A percentile compares a stretch with the other conserved stretches of the same genome.
These are phyloP conservation scores for Tarsius wallacei DNA, from an alignment of 2,797 vertebrate genomes.

Conservation along the genomic window DNA sequence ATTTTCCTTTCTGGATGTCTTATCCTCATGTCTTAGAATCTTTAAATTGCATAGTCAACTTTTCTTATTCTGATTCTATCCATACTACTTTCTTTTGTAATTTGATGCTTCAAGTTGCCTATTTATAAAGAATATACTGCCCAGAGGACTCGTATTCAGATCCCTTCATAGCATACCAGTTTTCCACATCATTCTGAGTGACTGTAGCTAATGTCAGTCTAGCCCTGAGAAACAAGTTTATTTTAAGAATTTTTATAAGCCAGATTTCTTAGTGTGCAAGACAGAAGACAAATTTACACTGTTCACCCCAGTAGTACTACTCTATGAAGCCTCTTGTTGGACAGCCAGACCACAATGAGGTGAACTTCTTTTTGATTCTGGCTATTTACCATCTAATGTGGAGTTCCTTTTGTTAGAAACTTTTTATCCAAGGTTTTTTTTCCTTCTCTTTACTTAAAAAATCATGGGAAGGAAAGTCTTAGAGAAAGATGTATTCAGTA, in stretches of 20 bases:
- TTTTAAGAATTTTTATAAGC: constrained; percentile 29
- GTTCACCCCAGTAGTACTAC: not conserved
- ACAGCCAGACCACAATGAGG: not conserved
- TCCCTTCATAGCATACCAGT: not conserved
- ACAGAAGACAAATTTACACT: not conserved
- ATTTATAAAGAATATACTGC: not conserved
- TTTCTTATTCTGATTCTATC: not conserved
- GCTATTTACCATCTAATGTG: not conserved
- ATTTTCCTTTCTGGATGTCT: not conserved
- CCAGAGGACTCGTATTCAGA: not conserved
- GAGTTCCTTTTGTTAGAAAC: not conserved
- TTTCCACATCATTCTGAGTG: not conserved
- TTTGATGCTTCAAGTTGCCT: not conserved
- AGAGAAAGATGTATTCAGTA: not conserved
- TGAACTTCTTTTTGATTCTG: not conserved
- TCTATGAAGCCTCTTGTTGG: not conserved
- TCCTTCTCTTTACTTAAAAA: not conserved
- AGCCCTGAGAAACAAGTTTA: not conserved
- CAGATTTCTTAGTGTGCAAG: not conserved
- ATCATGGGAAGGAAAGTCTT: not conserved
- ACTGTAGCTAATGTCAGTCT: not conserved
- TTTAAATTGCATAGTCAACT: not conserved
- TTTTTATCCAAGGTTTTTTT: not conserved
- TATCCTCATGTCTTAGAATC: not conserved
- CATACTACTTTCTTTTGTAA: not conserved